Base-by-base conservation (phyloP, 2,113 vertebrate species). In the Sigmodon hispidus region DNA sequence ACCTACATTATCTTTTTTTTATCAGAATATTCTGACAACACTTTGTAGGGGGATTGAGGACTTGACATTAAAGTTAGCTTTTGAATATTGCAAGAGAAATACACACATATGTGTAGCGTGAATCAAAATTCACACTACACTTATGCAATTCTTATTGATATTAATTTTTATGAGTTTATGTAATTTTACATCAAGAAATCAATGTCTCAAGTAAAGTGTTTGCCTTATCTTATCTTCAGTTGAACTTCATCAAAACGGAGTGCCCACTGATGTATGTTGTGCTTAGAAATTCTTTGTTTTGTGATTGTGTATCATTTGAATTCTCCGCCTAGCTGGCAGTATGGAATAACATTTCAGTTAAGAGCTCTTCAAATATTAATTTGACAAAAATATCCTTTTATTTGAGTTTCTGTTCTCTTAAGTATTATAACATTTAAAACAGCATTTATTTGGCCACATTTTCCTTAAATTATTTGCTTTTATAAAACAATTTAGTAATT, bases 151-250 rank as follows among this genome's bases (percentile, higher is more conserved):
- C 13, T 77, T 92, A 19, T 29, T 59, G 21, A 67, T 93, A 52
- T 94, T 91, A 80, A 87, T 79, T 48, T 93, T 13, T 36, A 89
- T 55, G 8, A 86, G 63, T 77, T 89, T 87, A 63, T 67, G 52
- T 76, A 75, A 96, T 88, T 94, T 95, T 93, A 63, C 31, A 40
- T 69, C 90, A 90, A 36, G 45, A 97, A 95, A 87, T 95, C 43
- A 93, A 45, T 86, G 72, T 90, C 61, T 86, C 79, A 57, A 87
- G 67, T 92, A 77, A 89, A 81, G 0, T 84, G 40, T 40, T 96
- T 85, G 89, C n/a, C 63, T 81, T 96, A 69, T 29, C 10, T 72
- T 40, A 72, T 52, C 43, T 94, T 95, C 26, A 96, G 40, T 36
- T n/a, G n/a, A n/a, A n/a, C 92, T 43, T 94, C 11, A 90, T 73